Conservation (phyloP, 1,140 invertebrate genomes). For the Drosophila tani region DNA sequence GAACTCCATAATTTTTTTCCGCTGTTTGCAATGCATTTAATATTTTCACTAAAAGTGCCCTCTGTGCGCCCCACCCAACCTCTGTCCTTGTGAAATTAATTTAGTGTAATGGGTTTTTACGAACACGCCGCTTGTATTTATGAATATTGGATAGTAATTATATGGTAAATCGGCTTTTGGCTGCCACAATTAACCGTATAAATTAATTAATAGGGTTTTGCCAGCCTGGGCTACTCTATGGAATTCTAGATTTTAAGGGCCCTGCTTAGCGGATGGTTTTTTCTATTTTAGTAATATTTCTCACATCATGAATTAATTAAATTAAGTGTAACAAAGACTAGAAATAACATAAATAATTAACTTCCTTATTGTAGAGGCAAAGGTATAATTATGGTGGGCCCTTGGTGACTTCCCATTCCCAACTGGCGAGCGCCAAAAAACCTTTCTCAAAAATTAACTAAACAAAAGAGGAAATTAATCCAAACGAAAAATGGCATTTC, state of each 20-base stretch:
- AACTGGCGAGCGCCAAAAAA: conserved; percentile 25
- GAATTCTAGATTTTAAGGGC: conserved; percentile 12
- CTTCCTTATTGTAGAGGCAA: not conserved
- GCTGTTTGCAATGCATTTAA: conserved; percentile 46
- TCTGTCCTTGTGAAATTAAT: conserved; percentile 55
- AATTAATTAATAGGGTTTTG: conserved; percentile 64
- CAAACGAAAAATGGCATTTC: conserved; percentile 68
- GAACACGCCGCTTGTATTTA: conserved; percentile 46
- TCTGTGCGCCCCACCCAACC: not conserved
- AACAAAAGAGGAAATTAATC: conserved; percentile 76
- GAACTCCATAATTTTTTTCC: conserved; percentile 8
- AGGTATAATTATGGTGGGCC: conserved; percentile 19
- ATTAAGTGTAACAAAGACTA: not conserved
- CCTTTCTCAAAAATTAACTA: conserved; percentile 74
- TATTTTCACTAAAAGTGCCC: conserved; percentile 43
- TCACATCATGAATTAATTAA: not conserved
- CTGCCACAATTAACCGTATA: conserved; percentile 57
- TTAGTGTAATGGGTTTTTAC: conserved; percentile 68
- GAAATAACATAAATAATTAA: conserved; percentile 7
- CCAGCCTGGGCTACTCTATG: conserved; percentile 5
- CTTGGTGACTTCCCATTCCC: conserved; percentile 15
- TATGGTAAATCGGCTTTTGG: conserved; percentile 66
- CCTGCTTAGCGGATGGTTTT: not conserved
- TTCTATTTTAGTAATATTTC: not conserved
- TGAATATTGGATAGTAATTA: conserved; percentile 71